Evolutionary conservation across 2,113 vertebrate genomes (phyloP).

Genomic region (Bothrops jararaca): DNA sequence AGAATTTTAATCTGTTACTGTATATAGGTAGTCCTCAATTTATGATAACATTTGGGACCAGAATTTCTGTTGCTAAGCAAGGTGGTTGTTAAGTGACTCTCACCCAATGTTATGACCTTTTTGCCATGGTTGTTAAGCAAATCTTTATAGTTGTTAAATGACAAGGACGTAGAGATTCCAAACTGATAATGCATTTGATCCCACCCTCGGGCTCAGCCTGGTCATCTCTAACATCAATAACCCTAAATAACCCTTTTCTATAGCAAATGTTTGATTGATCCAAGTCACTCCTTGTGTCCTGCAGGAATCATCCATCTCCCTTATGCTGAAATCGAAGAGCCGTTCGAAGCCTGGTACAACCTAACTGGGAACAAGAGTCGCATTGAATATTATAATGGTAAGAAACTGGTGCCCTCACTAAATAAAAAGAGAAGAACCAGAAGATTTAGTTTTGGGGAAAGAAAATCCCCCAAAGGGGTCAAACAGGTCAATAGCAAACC

Average conservation of each 20-base stretch:
- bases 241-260: neutral
- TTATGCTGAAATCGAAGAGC: slow-evolving; percentile 76
- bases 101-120: neutral
- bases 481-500: neutral
- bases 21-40: neutral
- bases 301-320: slow-evolving; percentile 69
- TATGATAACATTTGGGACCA: neutral
- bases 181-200: neutral
- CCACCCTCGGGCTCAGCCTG: neutral
- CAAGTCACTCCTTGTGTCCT: neutral
- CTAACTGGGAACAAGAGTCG: slow-evolving; percentile 58
- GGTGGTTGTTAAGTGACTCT: neutral
- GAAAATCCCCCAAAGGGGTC: neutral
- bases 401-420: neutral
- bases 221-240: neutral
- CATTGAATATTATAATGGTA: slow-evolving; percentile 69
- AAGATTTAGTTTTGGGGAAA: no score
- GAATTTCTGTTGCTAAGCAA: neutral
- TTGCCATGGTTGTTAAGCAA: neutral
- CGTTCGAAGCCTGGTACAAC: slow-evolving; percentile 75
- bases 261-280: neutral
- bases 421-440: neutral
- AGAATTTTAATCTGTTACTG: no score
- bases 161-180: neutral
- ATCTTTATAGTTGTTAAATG: neutral